These are phyloP conservation scores for Eubucco bourcierii DNA, from an alignment of 2,113 vertebrate genomes.

Conservation along the genomic window DNA sequence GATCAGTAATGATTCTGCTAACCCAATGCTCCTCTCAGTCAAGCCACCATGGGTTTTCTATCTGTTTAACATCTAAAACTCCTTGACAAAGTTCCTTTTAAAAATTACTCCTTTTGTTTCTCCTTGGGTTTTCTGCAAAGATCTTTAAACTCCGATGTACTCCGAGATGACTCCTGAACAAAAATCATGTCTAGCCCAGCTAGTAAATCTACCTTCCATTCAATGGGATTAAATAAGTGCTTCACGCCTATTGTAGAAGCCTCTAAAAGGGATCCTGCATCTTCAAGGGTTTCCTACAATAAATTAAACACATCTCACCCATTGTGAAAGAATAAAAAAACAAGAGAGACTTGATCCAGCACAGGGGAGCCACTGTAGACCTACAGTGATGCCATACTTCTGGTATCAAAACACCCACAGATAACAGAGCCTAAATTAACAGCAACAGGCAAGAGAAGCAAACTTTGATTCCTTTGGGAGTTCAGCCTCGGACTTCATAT, in stretches of 20 bases:
- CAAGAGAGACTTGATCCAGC: neutral
- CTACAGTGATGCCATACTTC: slow-evolving; percentile 13
- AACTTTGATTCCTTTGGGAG: neutral
- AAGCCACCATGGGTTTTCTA: slow-evolving; percentile 60
- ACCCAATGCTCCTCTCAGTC: slow-evolving; percentile 14
- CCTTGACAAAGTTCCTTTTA: slow-evolving; percentile 79
- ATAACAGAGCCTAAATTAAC: neutral
- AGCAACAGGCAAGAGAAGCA: neutral
- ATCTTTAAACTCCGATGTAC: slow-evolving; percentile 78
- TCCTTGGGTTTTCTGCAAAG: slow-evolving; percentile 71
- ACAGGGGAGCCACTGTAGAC: slow-evolving; percentile 32
- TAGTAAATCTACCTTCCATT: slow-evolving; percentile 80
- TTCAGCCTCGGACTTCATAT: neutral
- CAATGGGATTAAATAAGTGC: slow-evolving; percentile 78
- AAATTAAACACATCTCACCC: slow-evolving; percentile 75
- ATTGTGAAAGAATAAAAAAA: slow-evolving; percentile 7
- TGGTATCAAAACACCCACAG: slow-evolving; percentile 1
- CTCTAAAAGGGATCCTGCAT: slow-evolving; percentile 72
- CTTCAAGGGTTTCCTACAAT: slow-evolving; percentile 78
- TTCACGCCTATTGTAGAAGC: slow-evolving; percentile 76
- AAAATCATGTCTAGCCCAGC: slow-evolving; percentile 78
- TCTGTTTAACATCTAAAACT: slow-evolving; percentile 74
- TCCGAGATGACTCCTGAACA: slow-evolving; percentile 78
- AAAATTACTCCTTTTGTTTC: slow-evolving; percentile 78
- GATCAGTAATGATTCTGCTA: slow-evolving; percentile 50